Conservation (phyloP, 35 echinoderm and acorn worm species). For the Stichopus chloronotus region DNA sequence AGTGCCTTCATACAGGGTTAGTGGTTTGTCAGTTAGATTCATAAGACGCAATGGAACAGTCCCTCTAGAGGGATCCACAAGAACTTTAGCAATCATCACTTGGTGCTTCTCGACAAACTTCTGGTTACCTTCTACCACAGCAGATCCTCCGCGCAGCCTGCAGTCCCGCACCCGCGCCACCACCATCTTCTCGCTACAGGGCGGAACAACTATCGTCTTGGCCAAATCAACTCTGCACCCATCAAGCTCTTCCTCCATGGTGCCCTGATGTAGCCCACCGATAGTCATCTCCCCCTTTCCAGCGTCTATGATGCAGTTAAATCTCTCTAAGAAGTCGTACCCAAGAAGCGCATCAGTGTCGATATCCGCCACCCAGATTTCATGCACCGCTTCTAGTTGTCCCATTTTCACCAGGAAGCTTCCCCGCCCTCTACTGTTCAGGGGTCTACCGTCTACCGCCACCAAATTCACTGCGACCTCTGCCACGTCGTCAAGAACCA, state of each 20-base stretch:
- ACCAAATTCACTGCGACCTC: not conserved
- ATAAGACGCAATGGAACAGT: constrained; percentile 8
- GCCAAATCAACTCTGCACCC: constrained; percentile 10
- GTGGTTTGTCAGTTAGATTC: constrained; percentile 1
- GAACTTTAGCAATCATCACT: constrained; percentile 16
- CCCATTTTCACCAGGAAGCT: not conserved
- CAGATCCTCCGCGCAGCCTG: not conserved
- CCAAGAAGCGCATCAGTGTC: not conserved
- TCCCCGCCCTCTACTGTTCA: not conserved
- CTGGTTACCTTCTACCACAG: not conserved
- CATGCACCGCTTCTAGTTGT: not conserved
- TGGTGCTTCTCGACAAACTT: constrained; percentile 22
- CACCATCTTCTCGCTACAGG: not conserved
- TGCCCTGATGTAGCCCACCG: not conserved
- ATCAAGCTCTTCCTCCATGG: not conserved
- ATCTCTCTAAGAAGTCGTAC: constrained; percentile 28
- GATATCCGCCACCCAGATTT: constrained; percentile 36
- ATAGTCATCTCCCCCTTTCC: constrained; percentile 33
- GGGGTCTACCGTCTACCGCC: constrained; percentile 23
- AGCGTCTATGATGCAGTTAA: not conserved
- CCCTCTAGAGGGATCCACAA: constrained; percentile 21
- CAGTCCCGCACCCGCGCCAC: not conserved
- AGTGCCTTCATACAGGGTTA: constrained; percentile 28
- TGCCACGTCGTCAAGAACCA: not conserved
- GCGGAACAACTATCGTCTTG: constrained; percentile 8